These are phyloP conservation scores for Scomber japonicus DNA, from an alignment of 2,113 vertebrate genomes.

Conservation along the genomic window DNA sequence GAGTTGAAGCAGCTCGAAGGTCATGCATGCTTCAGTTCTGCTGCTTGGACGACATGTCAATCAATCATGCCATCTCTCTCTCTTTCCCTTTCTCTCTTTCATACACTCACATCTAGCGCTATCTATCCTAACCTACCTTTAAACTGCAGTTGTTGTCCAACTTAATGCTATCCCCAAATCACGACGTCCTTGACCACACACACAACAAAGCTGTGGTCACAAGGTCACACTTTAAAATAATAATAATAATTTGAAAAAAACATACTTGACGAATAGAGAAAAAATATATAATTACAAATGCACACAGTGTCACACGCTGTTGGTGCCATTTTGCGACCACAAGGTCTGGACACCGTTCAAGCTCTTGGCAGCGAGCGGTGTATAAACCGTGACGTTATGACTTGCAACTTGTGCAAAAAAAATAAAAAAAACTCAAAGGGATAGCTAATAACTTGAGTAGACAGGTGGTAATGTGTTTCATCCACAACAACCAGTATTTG, in stretches of 20 bases:
- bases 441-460: neutral
- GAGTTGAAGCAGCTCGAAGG: slow-evolving; percentile 32
- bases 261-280: slow-evolving; percentile 7
- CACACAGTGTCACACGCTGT: slow-evolving; percentile 29
- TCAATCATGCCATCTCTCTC: slow-evolving; percentile 6
- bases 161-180: slow-evolving; percentile 6
- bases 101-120: neutral
- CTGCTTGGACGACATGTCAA: slow-evolving; percentile 37
- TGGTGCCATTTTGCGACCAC: slow-evolving; percentile 68
- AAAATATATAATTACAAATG: slow-evolving; percentile 14
- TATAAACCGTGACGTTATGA: slow-evolving; percentile 48
- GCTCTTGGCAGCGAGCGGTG: slow-evolving; percentile 5
- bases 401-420: slow-evolving; percentile 42
- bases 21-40: slow-evolving; percentile 2
- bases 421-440: neutral
- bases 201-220: slow-evolving; percentile 21
- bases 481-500: neutral
- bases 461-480: neutral
- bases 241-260: too few species aligned
- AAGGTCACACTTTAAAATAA: slow-evolving; percentile 55
- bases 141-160: slow-evolving; percentile 4
- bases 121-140: too few species aligned
- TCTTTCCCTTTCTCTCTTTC: neutral
- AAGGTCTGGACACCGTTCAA: slow-evolving; percentile 40
- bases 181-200: slow-evolving; percentile 31